These are phyloP conservation scores for Gnatocerus cornutus DNA, from an alignment of 2,888 invertebrate species.

Conservation along the genomic window DNA sequence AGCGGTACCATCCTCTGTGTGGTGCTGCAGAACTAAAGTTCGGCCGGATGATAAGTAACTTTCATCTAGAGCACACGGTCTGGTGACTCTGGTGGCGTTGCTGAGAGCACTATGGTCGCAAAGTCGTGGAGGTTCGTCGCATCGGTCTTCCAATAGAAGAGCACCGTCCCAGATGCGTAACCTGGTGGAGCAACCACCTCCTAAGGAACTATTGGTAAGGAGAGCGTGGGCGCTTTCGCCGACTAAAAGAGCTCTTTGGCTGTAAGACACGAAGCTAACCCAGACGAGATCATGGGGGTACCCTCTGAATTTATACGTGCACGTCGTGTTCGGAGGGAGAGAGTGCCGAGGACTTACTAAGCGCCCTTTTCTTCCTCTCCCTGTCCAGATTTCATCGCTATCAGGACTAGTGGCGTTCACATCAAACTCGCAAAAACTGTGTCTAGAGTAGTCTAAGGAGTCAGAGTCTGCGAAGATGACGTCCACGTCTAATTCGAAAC, in stretches of 20 bases:
- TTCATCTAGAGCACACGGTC: slow-evolving; percentile 86
- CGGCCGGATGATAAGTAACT: slow-evolving; percentile 81
- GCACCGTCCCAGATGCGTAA: slow-evolving; percentile 85
- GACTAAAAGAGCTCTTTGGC: slow-evolving; percentile 82
- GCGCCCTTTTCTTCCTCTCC: slow-evolving; percentile 80
- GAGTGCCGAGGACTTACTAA: slow-evolving; percentile 88
- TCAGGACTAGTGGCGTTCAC: slow-evolving; percentile 83
- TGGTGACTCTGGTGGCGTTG: slow-evolving; percentile 82
- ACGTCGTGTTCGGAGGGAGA: slow-evolving; percentile 88
- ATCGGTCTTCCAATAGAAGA: slow-evolving; percentile 80
- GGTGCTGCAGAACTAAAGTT: slow-evolving; percentile 73
- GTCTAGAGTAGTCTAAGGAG: slow-evolving; percentile 86
- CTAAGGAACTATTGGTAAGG: slow-evolving; percentile 63
- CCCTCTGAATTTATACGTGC: slow-evolving; percentile 89
- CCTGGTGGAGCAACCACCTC: slow-evolving; percentile 78
- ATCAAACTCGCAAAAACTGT: slow-evolving; percentile 80
- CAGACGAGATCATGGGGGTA: slow-evolving; percentile 86
- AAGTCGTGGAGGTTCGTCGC: slow-evolving; percentile 85
- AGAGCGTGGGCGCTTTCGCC: slow-evolving; percentile 70
- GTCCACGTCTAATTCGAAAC: slow-evolving; percentile 90
- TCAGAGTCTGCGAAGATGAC: slow-evolving; percentile 92
- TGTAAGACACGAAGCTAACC: slow-evolving; percentile 91
- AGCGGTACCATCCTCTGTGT: slow-evolving; percentile 83
- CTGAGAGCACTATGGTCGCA: slow-evolving; percentile 87
- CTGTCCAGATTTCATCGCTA: slow-evolving; percentile 74